Evolutionary conservation across 2,888 invertebrate species (phyloP).

Genomic region (Proisotoma minuta): DNA sequence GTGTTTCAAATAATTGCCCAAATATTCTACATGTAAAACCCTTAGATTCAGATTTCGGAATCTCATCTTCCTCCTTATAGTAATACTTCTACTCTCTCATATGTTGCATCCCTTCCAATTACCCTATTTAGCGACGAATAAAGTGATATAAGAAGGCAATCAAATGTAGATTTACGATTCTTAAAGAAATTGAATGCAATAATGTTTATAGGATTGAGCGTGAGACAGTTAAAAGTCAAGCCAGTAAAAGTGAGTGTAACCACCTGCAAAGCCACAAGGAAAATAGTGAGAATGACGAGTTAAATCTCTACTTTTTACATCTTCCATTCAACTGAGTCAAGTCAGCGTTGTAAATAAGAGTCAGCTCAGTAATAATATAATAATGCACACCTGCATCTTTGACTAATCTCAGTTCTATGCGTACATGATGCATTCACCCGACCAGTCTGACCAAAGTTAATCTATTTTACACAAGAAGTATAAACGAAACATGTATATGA

Average conservation of each 20-base stretch:
- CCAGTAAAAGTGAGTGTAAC: conserved; percentile 9
- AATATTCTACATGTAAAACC: background rate
- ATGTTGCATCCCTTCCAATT: no score
- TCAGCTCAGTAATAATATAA: conserved; percentile 2
- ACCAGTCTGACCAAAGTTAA: background rate
- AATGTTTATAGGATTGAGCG: no score
- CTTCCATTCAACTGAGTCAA: conserved; percentile 4
- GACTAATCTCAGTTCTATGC: conserved; percentile 6
- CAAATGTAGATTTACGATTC: conserved; percentile 2
- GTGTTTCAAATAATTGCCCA: background rate
- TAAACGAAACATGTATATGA: background rate
- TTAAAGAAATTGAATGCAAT: no score
- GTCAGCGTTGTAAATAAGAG: background rate
- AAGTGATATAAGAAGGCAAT: background rate
- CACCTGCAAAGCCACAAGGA: conserved; percentile 16
- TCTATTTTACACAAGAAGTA: conserved; percentile 1
- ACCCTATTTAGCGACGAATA: background rate
- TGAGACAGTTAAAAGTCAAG: no score
- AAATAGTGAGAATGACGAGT: conserved; percentile 13
- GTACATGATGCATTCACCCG: conserved; percentile 1
- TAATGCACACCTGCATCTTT: conserved; percentile 16
- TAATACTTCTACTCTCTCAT: no score
- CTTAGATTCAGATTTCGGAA: conserved; percentile 1
- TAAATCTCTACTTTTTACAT: conserved; percentile 9
- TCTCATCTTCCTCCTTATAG: background rate